phyloP scores from a whole-genome alignment of 1,140 invertebrate species.

The Drosophila obscura region DNA sequence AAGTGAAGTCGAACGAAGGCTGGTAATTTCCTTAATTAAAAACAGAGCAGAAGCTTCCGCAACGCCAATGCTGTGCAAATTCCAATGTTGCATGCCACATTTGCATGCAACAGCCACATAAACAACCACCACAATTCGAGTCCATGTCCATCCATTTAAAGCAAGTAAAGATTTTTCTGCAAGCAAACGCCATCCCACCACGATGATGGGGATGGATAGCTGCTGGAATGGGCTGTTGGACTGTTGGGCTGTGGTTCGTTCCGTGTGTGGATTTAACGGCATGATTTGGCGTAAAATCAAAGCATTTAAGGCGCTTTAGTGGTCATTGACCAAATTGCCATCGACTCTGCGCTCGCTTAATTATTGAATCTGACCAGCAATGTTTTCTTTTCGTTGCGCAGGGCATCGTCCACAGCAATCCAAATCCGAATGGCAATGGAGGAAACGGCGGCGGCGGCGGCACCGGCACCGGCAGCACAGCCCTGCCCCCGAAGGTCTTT shows the following conservation, averaged over 20 bases:
- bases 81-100: constrained; percentile 21
- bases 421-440: constrained; percentile 56
- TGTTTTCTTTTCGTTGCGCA: constrained; percentile 24
- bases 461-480: constrained; percentile 25
- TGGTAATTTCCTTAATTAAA: constrained; percentile 45
- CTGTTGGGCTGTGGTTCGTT: constrained; percentile 39
- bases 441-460: constrained; percentile 1
- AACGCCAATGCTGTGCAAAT: background rate
- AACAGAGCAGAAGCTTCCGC: constrained; percentile 23
- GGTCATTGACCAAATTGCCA: constrained; percentile 61
- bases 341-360: constrained; percentile 21
- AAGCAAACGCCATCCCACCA: too few species aligned
- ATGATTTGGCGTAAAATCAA: constrained; percentile 70
- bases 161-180: constrained; percentile 23
- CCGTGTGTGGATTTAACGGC: constrained; percentile 73
- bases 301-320: constrained; percentile 71
- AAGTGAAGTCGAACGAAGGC: background rate
- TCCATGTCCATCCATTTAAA: constrained; percentile 13
- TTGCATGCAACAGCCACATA: constrained; percentile 32
- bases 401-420: constrained; percentile 75
- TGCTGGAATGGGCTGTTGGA: background rate
- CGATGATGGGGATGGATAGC: constrained; percentile 1
- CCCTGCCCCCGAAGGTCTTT: constrained; percentile 72
- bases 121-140: constrained; percentile 40
- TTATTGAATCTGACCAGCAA: constrained; percentile 26